A percentile compares a stretch with the other conserved stretches of the same genome.
Conservation (phyloP, 1,140 invertebrate species). For the Drosophila asahinai region DNA sequence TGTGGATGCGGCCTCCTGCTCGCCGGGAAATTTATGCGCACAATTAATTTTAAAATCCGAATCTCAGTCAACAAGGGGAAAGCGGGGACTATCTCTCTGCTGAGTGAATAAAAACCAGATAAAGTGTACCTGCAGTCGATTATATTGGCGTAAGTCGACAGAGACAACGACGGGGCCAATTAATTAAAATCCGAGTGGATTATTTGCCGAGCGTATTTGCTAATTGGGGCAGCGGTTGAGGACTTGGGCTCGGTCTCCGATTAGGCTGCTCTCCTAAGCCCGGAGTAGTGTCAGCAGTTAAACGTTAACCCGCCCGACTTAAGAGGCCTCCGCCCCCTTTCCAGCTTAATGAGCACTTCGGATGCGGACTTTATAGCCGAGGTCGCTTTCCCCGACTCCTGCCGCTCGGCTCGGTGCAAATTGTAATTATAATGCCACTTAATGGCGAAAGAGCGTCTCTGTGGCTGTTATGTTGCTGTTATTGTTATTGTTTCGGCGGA, state of each 20-base stretch:
- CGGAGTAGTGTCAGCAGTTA: slow-evolving; percentile 43
- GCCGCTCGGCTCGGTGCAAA: slow-evolving; percentile 35
- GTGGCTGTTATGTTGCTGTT: slow-evolving; percentile 25
- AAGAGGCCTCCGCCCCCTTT: slow-evolving; percentile 55
- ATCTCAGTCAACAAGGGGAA: slow-evolving; percentile 61
- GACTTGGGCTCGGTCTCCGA: slow-evolving; percentile 25
- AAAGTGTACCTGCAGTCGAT: slow-evolving; percentile 61
- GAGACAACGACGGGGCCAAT: slow-evolving; percentile 37
- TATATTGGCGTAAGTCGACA: slow-evolving; percentile 40
- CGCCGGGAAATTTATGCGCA: slow-evolving; percentile 69
- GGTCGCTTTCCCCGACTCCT: not conserved
- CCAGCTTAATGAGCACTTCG: slow-evolving; percentile 72
- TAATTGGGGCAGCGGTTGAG: slow-evolving; percentile 52
- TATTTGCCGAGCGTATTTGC: slow-evolving; percentile 65
- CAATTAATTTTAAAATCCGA: slow-evolving; percentile 82
- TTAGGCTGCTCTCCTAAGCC: slow-evolving; percentile 33
- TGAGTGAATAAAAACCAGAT: slow-evolving; percentile 32
- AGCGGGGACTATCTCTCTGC: slow-evolving; percentile 3
- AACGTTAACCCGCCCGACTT: slow-evolving; percentile 54
- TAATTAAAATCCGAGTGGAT: slow-evolving; percentile 71
- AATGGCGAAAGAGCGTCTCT: slow-evolving; percentile 55
- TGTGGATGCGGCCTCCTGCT: slow-evolving; percentile 26
- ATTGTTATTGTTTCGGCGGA: slow-evolving; percentile 22
- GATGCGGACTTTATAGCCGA: slow-evolving; percentile 68
- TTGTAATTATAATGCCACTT: slow-evolving; percentile 82